Conservation (phyloP, 2,888 invertebrate species). For the Drosophila barbarae region DNA sequence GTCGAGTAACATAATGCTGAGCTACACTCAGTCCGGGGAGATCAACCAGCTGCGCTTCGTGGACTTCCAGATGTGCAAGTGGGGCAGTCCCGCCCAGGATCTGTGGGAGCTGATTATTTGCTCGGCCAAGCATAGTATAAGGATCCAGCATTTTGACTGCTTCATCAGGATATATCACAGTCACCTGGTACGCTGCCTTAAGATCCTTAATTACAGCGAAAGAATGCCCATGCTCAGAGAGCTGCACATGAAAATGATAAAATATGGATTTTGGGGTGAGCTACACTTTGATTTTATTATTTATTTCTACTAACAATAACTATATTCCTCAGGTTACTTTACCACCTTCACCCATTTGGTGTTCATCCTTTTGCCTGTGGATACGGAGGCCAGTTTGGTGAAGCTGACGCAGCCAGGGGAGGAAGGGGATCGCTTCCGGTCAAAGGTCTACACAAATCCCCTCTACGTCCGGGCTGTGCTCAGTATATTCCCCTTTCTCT, state of each 20-base stretch:
- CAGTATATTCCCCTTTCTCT: constrained; percentile 76
- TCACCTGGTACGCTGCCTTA: constrained; percentile 71
- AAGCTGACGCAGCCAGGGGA: constrained; percentile 69
- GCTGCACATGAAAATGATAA: constrained; percentile 76
- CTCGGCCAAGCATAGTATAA: constrained; percentile 72
- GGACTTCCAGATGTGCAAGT: constrained; percentile 77
- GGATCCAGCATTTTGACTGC: constrained; percentile 74
- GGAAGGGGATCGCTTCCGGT: constrained; percentile 71
- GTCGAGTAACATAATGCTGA: constrained; percentile 77
- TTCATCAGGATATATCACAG: constrained; percentile 76
- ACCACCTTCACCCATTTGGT: constrained; percentile 71
- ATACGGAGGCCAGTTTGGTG: constrained; percentile 68
- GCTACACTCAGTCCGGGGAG: constrained; percentile 62
- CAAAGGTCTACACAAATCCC: constrained; percentile 75
- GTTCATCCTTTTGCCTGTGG: constrained; percentile 73
- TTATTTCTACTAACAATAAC: not conserved
- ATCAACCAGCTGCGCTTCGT: constrained; percentile 76
- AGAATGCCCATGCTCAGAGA: constrained; percentile 71
- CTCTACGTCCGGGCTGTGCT: constrained; percentile 74
- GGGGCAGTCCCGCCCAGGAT: constrained; percentile 78
- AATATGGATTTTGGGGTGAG: constrained; percentile 76
- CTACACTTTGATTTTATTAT: accelerated
- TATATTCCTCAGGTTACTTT: constrained; percentile 61
- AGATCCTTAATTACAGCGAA: constrained; percentile 69
- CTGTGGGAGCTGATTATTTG: constrained; percentile 76